Base-by-base conservation (phyloP, 2,113 vertebrate genomes). In the Phaethornis superciliosus region DNA sequence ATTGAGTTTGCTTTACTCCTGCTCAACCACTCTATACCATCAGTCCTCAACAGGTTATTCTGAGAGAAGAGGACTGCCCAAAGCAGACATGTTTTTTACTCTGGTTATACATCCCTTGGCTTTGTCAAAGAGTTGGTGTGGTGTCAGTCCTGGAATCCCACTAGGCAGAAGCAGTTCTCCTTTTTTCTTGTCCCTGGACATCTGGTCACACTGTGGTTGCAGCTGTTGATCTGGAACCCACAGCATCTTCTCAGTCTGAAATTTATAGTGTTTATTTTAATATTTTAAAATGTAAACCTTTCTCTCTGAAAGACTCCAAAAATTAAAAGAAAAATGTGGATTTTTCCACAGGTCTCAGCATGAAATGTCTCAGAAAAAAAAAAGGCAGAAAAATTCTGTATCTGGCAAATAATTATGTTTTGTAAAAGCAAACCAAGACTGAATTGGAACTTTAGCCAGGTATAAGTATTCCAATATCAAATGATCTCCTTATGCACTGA, bases 231-330 rank as follows among this genome's bases (percentile, higher is more conserved):
- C 32, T 90, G 72, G 13, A 58, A 88, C 33, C 16, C 33, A 58
- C 14, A 81, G 21, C 19, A 81, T 13, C 33, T 67, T 59, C 54
- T 77, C 35, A n/a, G 58, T 32, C 21, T 86, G 71, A 49, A 79
- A 81, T 83, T 30, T 37, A 28, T 7, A 47, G 19, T 88, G 33
- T 60, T 92, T 89, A 62, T 93, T 90, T 91, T 78, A 83, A 52
- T 83, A 85, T 78, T 85, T 82, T 55, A 5, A 78, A 83, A 90
- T 83, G 9, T 18, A 85, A 92, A 55, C 5, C 10, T 75, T 78
- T 81, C 13, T 71, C 10, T 55, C 58, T 75, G 24, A 74, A 87
- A 28, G 49, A 44, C 9, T 63, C 28, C 68, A 69, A 85, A 88
- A 85, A 28, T n/a, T 32, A 51, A 71, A 42, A 78, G 23, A 63